Evolutionary conservation across 2,113 vertebrate species (phyloP), one percentile per base, ranked within the genome.

Genomic region (Solea solea): DNA sequence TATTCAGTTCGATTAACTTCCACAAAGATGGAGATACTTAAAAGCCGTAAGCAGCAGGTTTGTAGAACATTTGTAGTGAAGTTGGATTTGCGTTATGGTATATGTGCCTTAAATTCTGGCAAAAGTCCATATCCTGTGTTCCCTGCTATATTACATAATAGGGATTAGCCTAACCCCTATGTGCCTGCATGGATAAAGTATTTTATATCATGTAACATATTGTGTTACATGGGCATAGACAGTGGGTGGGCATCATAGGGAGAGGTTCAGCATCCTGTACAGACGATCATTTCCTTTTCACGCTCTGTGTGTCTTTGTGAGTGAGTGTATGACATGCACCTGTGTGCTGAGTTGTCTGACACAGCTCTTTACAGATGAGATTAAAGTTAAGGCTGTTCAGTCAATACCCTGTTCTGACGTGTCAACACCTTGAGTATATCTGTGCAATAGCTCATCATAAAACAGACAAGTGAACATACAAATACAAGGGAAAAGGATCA

Each of bases 221-320:
- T n/a, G 5, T 27, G 34, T 12, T 12, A 13, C 21, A 21, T 21
- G 40, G 46, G 25, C 34, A 54, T 62, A 71, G 60, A 52, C 67
- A 67, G 28, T 42, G 67, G 59, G 42, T 79, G 75, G 62, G 50
- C 42, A n/a, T 67, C 15, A n/a, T 52, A 62, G 34, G 67, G 54
- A 71, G n/a, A 74, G 68, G 55, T 48, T 27, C 27, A 72, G 62
- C 75, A 85, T 87, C 86, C 89, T 88, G 86, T 85, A 70, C 83
- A 85, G 85, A 89, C 78, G 72, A 56, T 86, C 59, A 88, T 81
- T 90, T 90, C 88, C 89, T 83, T 21, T 57, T 66, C 41, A 52
- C 74, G 53, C 78, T 77, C 62, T 80, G 50, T 57, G 27, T 25
- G 72, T 71, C 51, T 57, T 56, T 60, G 69, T 28, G 49, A 65